Evolutionary conservation across 92 coral and sea anemone genomes (phyloP), one percentile per base, ranked within the genome.

Genomic region (Meandrina meandrites): DNA sequence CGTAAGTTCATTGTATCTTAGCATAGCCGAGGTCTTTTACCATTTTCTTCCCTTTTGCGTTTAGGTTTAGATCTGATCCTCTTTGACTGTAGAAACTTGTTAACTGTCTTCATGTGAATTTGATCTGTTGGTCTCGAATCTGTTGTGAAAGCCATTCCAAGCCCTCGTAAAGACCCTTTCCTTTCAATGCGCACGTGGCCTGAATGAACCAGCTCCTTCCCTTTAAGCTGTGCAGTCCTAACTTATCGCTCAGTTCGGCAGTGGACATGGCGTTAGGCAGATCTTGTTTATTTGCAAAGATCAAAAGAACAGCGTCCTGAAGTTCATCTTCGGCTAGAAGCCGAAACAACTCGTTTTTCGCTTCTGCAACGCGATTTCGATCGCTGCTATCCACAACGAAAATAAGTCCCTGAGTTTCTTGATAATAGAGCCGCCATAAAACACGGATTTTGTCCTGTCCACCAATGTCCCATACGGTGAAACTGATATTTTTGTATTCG

Each of bases 401-500:
- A 27, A 97, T 91, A 17, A 97, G 90, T 15, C 99, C 99, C 77
- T 97, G 98, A 37, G 98, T 97, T 86, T 97, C 98, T 86, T 97
- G 99, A 70, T 92, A 97, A 87, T 97, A 97, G 0, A 97, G 90
- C 21, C 99, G 92, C 99, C 99, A 97, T 22, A 97, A 80, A 4
- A 93, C 92, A 48, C 99, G 98, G 54, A 97, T 97, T 82, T 97
- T 97, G 86, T 95, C 99, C 85, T 97, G 99, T 10, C 99, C 99
- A 14, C 99, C 99, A 35, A 97, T 97, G 51, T 97, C 99, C 99
- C 99, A 97, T 36, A 97, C 98, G 0, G 99, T 97, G 86, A 97
- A 97, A 58, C 93, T 97, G 50, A 97, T 95, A 79, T 97, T 97
- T 89, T 97, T 97, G 91, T 97, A 97, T 89, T 97, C 99, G 13